Percentiles rank a stretch among this genome's conserved stretches.
phyloP scores from a whole-genome alignment of 2,888 invertebrate species.

The Melieria picta region DNA sequence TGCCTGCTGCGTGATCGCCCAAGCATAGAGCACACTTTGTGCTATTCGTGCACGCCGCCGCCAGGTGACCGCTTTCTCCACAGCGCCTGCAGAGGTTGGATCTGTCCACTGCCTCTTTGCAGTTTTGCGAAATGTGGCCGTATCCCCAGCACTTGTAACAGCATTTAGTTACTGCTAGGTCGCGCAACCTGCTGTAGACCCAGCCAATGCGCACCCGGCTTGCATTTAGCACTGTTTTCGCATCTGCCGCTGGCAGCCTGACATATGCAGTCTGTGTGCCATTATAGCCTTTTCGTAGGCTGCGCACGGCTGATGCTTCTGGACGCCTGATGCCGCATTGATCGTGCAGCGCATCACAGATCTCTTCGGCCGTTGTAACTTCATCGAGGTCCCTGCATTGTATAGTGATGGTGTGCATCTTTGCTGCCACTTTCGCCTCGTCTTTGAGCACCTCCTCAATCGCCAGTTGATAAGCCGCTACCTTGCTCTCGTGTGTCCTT shows the following conservation, averaged over 20 bases:
- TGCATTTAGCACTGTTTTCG: not conserved
- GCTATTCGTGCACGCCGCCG: not conserved
- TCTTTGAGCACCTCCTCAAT: too few species aligned
- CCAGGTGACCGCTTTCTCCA: not conserved
- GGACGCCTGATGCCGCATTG: too few species aligned
- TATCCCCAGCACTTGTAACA: constrained; percentile 3
- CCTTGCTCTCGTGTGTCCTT: too few species aligned
- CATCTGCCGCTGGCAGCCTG: not conserved
- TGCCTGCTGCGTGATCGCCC: not conserved
- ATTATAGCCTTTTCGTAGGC: not conserved
- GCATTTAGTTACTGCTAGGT: not conserved
- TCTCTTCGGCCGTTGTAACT: too few species aligned
- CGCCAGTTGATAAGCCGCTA: too few species aligned
- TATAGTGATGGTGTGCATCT: too few species aligned
- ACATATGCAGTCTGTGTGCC: not conserved
- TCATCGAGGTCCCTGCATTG: too few species aligned
- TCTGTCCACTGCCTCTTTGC: not conserved
- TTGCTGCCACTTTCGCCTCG: too few species aligned
- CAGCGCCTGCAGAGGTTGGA: not conserved
- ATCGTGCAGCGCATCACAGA: too few species aligned
- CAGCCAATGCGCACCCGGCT: not conserved
- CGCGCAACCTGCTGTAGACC: not conserved
- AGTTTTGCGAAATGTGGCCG: not conserved
- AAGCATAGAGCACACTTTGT: not conserved
- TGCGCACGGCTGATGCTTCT: not conserved